A percentile compares a stretch with the other conserved stretches of the same genome.
Evolutionary conservation across 2,113 vertebrate genomes (phyloP).

Genomic region (Paralichthys olivaceus): DNA sequence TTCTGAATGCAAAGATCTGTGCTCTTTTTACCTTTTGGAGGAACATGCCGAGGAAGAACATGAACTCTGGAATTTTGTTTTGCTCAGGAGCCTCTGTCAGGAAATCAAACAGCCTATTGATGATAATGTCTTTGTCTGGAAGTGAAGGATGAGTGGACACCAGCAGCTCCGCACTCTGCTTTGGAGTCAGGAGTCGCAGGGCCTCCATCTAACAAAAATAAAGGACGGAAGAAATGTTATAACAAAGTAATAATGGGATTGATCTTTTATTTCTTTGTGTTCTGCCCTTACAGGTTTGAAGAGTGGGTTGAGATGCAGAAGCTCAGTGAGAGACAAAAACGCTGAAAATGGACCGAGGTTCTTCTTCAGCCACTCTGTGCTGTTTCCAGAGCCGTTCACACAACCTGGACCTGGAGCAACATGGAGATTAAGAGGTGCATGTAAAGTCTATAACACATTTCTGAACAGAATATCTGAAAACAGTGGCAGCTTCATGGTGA

Average conservation of each 20-base stretch:
- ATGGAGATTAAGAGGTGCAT: not conserved
- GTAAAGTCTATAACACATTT: not conserved
- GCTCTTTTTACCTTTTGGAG: too few relatives aligned
- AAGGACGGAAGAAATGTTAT: not conserved
- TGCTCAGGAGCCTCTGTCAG: constrained; percentile 37
- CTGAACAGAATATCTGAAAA: not conserved
- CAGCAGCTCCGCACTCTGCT: constrained; percentile 71
- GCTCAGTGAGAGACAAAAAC: constrained; percentile 37
- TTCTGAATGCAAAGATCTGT: not conserved
- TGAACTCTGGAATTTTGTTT: constrained; percentile 42
- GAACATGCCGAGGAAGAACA: constrained; percentile 30
- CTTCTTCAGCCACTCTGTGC: constrained; percentile 61
- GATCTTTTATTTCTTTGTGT: too few relatives aligned
- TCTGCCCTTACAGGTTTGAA: constrained; percentile 71
- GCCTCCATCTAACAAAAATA: constrained; percentile 58
- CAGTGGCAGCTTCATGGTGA: too few relatives aligned
- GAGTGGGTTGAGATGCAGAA: constrained; percentile 63
- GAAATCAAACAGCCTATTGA: constrained; percentile 67
- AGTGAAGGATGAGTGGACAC: constrained; percentile 26
- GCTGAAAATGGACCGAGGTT: constrained; percentile 72
- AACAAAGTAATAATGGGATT: not conserved
- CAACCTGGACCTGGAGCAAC: constrained; percentile 62
- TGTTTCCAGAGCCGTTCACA: constrained; percentile 54
- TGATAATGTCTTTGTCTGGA: constrained; percentile 45
- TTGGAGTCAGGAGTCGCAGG: constrained; percentile 54